Conservation (phyloP, 1,140 invertebrate genomes). For the Apocrypta bakeri region DNA sequence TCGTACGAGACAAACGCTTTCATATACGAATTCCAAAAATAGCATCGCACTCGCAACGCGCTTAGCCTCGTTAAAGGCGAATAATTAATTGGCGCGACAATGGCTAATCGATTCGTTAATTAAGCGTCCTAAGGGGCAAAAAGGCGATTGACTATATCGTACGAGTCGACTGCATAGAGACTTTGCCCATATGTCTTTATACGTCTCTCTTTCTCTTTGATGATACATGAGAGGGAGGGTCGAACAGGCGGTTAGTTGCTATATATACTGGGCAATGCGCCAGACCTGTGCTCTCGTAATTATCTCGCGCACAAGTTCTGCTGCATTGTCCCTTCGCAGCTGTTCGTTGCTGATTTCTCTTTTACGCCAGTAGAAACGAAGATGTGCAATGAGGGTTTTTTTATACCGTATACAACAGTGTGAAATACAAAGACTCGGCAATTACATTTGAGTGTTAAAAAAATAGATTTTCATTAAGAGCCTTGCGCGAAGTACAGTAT, state of each 20-base stretch:
- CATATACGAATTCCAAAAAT: neutral
- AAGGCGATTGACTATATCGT: neutral
- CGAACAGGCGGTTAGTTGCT: neutral
- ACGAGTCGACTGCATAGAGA: neutral
- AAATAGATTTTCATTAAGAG: no score
- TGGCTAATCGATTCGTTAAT: neutral
- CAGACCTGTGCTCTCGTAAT: neutral
- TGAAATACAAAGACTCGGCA: no score
- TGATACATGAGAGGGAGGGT: neutral
- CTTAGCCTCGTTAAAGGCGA: neutral
- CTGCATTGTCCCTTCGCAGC: neutral
- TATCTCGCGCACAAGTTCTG: neutral
- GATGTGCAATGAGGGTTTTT: no score
- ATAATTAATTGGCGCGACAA: neutral
- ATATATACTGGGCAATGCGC: neutral
- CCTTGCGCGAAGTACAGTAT: no score
- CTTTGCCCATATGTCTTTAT: neutral
- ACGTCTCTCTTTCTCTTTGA: neutral
- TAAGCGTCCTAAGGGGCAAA: neutral
- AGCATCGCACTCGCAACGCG: neutral
- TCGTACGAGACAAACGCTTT: no score
- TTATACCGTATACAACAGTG: no score
- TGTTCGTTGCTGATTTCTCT: neutral
- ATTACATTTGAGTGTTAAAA: no score
- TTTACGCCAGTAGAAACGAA: no score